Evolutionary conservation across 2,797 vertebrate genomes (phyloP), one percentile per base, ranked within the genome.

Genomic region (Anas capensis): DNA sequence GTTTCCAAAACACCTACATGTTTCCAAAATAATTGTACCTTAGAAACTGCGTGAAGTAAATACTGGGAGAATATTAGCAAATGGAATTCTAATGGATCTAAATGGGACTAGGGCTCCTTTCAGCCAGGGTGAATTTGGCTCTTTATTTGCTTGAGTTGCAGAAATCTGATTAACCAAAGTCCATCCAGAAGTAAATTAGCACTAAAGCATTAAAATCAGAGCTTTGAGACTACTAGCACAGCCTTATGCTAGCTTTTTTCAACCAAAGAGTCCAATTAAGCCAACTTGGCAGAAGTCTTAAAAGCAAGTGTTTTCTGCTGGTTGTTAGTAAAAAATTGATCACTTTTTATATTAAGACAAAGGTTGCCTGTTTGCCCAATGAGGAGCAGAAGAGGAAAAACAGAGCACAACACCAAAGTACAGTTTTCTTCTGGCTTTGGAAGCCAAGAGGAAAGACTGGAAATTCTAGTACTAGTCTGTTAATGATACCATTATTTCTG

Each of bases 81-180:
- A 46, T 42, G 1, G 68, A 89, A 85, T 48, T 73, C 60, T 89
- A 65, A 73, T 65, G 57, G 53, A 53, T 44, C 31, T 88, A 75
- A 90, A 79, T 62, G 51, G 48, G 51, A 62, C 46, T 31, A 66
- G 15, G 6, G 18, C 14, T 77, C 36, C 31, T 92, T 92, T 90
- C 40, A 92, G 56, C 18, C 19, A 64, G 60, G 26, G 33, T 76
- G 53, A 61, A 80, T 86, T 85, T 92, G 4, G 3, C 15, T 62
- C 17, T 75, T 66, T 62, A 64, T 82, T 89, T 93, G n/a, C 36
- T 31, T 68, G 53, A 71, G 54, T 83, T 86, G 53, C 48, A 93
- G 82, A 93, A 94, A 88, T 88, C 44, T 91, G 72, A 89, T 93
- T 91, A 93, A 88, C 53, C 77, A 81, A 49, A 82, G 27, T 92